These are phyloP conservation scores for Leptinotarsa texana DNA, from an alignment of 1,140 invertebrate species.

Conservation along the genomic window DNA sequence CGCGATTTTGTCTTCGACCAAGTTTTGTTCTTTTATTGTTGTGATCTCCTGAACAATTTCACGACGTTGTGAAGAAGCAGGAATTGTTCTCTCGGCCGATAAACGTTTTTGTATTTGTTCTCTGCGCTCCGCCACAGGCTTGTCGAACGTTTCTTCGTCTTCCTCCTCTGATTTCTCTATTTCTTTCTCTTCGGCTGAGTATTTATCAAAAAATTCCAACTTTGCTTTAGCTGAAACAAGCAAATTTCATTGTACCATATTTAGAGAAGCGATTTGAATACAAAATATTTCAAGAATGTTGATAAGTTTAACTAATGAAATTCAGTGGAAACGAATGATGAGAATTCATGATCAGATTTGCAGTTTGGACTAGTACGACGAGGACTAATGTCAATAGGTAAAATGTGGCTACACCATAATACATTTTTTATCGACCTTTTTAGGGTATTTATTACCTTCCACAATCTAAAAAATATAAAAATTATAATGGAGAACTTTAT, in stretches of 20 bases:
- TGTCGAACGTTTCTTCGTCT: constrained; percentile 69
- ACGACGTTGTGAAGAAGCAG: constrained; percentile 68
- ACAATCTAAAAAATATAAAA: too few relatives aligned
- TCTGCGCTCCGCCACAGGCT: constrained; percentile 69
- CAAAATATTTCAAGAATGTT: too few relatives aligned
- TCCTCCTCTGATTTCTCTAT: constrained; percentile 62
- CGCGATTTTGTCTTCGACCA: constrained; percentile 63
- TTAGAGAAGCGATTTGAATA: too few relatives aligned
- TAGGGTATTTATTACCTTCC: too few relatives aligned
- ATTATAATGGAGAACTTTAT: too few relatives aligned
- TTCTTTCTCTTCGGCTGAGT: constrained; percentile 74
- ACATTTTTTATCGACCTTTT: too few relatives aligned
- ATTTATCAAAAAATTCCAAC: constrained; percentile 65
- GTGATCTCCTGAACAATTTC: constrained; percentile 71
- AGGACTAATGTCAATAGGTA: too few relatives aligned
- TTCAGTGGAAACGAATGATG: too few relatives aligned
- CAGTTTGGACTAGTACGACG: too few relatives aligned
- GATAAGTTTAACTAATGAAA: too few relatives aligned
- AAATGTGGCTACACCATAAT: too few relatives aligned
- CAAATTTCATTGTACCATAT: neutral
- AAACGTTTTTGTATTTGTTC: constrained; percentile 72
- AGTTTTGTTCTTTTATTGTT: constrained; percentile 69
- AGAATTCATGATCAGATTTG: too few relatives aligned
- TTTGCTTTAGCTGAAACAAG: constrained; percentile 53
- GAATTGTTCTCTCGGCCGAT: constrained; percentile 66